phyloP scores from a whole-genome alignment of 2,113 vertebrate species.

The Melanostigma gelatinosum region DNA sequence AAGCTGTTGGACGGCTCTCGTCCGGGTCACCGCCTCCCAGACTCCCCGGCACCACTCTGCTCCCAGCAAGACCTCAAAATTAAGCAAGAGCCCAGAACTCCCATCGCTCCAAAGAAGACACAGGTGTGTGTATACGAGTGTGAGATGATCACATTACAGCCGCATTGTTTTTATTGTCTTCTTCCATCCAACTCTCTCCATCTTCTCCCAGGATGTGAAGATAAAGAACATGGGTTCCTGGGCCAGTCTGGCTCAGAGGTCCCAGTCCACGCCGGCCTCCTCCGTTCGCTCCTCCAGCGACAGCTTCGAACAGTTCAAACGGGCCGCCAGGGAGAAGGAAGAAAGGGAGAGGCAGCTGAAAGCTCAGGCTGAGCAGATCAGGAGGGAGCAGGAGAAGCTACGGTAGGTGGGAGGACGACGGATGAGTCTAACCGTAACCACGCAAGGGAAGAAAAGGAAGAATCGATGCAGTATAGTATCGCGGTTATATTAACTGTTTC shows the following conservation, averaged over 20 bases:
- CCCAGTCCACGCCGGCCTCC: slow-evolving; percentile 87
- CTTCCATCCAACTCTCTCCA: background rate
- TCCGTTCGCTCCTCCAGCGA: slow-evolving; percentile 90
- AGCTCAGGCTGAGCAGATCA: slow-evolving; percentile 89
- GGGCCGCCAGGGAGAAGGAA: slow-evolving; percentile 91
- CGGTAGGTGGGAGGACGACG: slow-evolving; percentile 74
- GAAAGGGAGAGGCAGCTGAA: slow-evolving; percentile 90
- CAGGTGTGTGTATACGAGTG: slow-evolving; percentile 48
- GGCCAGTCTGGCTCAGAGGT: slow-evolving; percentile 91
- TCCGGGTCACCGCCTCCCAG: slow-evolving; percentile 83
- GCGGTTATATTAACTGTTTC: too few species aligned
- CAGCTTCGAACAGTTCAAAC: slow-evolving; percentile 92
- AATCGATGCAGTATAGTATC: too few species aligned
- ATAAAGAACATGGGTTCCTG: slow-evolving; percentile 94
- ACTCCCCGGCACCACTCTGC: slow-evolving; percentile 78
- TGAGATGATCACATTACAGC: too few species aligned
- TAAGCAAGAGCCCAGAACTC: slow-evolving; percentile 90
- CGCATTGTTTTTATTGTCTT: background rate
- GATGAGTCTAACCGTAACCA: too few species aligned
- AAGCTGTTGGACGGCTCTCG: slow-evolving; percentile 86
- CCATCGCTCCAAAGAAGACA: slow-evolving; percentile 89
- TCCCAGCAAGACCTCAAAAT: slow-evolving; percentile 86
- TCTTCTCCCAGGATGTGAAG: slow-evolving; percentile 61
- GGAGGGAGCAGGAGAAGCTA: slow-evolving; percentile 86
- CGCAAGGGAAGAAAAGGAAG: too few species aligned